These are phyloP conservation scores for Macrotis lagotis DNA, from an alignment of 2,113 vertebrate species.

Conservation along the genomic window DNA sequence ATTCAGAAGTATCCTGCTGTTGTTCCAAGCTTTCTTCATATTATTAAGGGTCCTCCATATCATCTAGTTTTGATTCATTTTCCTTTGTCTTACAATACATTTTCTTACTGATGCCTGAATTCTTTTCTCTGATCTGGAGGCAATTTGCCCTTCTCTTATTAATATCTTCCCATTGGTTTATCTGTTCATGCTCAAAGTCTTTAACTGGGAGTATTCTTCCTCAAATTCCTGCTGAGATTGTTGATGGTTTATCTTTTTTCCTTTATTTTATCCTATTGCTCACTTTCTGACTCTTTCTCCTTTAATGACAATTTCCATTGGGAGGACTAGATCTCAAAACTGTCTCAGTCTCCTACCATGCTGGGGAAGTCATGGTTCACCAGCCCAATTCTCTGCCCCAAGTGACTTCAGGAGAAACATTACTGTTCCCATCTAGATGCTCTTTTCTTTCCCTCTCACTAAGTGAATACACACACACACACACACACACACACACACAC, in stretches of 20 bases:
- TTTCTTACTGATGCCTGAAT: background rate
- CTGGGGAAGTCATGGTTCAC: background rate
- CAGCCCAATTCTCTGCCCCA: background rate
- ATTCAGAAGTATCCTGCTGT: background rate
- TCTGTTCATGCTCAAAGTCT: background rate
- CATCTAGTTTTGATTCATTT: background rate
- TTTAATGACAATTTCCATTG: background rate
- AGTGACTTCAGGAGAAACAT: background rate
- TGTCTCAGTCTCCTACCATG: background rate
- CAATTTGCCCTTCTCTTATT: background rate
- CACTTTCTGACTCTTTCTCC: background rate
- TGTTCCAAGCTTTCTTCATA: background rate
- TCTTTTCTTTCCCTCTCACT: background rate
- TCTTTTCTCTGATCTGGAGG: background rate
- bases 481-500: background rate
- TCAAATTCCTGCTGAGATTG: background rate
- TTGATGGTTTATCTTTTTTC: background rate
- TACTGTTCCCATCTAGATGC: background rate
- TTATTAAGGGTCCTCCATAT: background rate
- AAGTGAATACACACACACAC: background rate
- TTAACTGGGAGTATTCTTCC: background rate
- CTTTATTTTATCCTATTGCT: background rate
- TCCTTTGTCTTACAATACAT: background rate
- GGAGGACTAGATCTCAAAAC: too few relatives aligned
- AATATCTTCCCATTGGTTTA: background rate